A percentile compares a stretch with the other conserved stretches of the same genome.
Conservation (phyloP, 2,888 invertebrate genomes). For the Cephus sareptanus region DNA sequence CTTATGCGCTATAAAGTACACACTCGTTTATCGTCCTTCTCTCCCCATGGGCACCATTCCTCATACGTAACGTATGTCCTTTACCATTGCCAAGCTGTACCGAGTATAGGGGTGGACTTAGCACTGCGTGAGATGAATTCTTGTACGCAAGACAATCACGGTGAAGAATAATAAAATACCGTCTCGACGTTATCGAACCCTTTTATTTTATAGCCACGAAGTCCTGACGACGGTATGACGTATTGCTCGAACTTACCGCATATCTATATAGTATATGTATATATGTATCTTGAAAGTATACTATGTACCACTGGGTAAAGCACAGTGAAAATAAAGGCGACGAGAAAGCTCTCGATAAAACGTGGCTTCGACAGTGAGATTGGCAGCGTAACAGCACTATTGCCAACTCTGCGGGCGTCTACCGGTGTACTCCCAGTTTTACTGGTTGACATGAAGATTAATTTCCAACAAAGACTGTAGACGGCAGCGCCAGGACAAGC, state of each 20-base stretch:
- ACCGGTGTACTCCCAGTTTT: background rate
- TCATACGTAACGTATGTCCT: background rate
- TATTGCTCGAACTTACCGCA: background rate
- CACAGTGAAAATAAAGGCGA: background rate
- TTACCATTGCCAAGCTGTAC: background rate
- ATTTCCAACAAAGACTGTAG: background rate
- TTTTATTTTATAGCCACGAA: background rate
- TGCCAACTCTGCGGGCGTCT: background rate
- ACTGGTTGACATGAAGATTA: background rate
- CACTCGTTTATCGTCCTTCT: background rate
- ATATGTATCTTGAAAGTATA: slow-evolving; percentile 3
- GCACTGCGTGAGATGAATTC: background rate
- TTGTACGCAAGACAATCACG: background rate
- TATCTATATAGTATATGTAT: background rate
- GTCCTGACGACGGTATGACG: background rate
- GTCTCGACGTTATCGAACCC: background rate
- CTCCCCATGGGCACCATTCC: background rate
- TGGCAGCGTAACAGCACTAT: background rate
- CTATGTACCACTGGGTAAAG: background rate
- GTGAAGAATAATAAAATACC: background rate
- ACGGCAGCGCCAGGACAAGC: background rate
- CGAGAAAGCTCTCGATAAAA: background rate
- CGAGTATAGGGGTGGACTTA: background rate
- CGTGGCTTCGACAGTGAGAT: background rate
- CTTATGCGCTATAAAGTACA: background rate